Evolutionary conservation across 1,140 invertebrate genomes (phyloP), one percentile per base, ranked within the genome.

Genomic region (Prorops nasuta): DNA sequence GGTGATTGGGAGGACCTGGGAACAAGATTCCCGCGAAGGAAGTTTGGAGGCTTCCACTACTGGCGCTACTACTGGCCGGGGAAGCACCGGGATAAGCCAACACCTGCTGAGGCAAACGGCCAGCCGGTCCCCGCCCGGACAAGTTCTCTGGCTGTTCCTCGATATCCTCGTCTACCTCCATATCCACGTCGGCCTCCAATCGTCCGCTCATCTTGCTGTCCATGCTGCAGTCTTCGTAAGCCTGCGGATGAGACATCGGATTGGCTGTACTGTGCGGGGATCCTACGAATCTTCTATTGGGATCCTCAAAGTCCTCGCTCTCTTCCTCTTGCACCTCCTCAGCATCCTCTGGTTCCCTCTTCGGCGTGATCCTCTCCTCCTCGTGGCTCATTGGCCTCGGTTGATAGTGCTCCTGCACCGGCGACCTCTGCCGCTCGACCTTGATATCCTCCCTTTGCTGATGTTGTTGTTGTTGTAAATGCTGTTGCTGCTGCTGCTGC

Each of bases 61-160:
- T 76, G 4, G 72, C 74, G 34, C 63, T 75, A 50, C 76, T 78
- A 41, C 74, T 76, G 0, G 76, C 73, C 0, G 76, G 76, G 6
- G 76, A 78, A 0, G 72, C 73, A 3, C 73, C 76, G 0, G 72
- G 72, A 44, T 74, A 73, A 7, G 62, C 60, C 1, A 71, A 42
- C 1, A 66, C 62, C 42, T 71, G 74, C 24, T 73, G 69, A 1
- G 39, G 64, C 36, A 66, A 60, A 32, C 67, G 64, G 60, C 54
- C 64, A 3, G 62, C 58, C 32, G 80, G 82, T 64, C 81, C 84
- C 78, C 87, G 85, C 73, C 84, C 84, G 54, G 87, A 90, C 48
- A 90, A 77, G 71, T 91, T 90, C 68, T 90, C 88, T 46, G 89
- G 89, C 72, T 90, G 87, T 51, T 91, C 88, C 57, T 88, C 86